These are phyloP conservation scores for Eupithecia dodoneata DNA, from an alignment of 2,888 invertebrate species.

Conservation along the genomic window DNA sequence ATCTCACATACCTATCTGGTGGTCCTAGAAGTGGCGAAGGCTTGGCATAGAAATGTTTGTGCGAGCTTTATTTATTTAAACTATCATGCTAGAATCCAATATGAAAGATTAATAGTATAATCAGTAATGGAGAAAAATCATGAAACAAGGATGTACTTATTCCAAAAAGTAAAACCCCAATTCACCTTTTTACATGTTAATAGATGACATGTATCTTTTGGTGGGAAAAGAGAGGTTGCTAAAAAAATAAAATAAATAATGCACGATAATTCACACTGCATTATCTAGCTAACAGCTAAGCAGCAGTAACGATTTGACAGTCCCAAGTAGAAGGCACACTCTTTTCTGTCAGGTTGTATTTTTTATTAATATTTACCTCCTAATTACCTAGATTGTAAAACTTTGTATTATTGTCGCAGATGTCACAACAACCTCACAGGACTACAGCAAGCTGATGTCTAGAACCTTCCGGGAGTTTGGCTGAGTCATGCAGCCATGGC, in stretches of 20 bases:
- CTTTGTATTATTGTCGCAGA: slow-evolving; percentile 52
- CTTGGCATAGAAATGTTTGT: background rate
- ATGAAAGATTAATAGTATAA: background rate
- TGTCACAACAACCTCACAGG: slow-evolving; percentile 52
- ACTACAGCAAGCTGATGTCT: slow-evolving; percentile 64
- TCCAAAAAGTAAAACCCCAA: background rate
- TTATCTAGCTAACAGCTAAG: too few species aligned
- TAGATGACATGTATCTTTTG: too few species aligned
- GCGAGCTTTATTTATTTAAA: background rate
- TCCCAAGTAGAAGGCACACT: background rate
- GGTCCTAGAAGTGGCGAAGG: too few species aligned
- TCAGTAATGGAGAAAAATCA: background rate
- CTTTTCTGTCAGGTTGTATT: background rate
- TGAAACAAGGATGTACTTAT: background rate
- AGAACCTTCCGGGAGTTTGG: slow-evolving; percentile 62
- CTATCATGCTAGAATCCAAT: background rate
- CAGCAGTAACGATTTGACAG: background rate
- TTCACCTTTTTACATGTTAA: background rate
- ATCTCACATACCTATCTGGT: too few species aligned
- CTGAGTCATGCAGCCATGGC: slow-evolving; percentile 85
- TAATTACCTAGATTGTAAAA: background rate
- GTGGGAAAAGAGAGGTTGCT: too few species aligned
- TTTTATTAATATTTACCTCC: background rate
- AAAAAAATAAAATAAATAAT: too few species aligned
- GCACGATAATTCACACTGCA: too few species aligned